Evolutionary conservation across 2,113 vertebrate species (phyloP).

Genomic region (Sminthopsis crassicaudata): DNA sequence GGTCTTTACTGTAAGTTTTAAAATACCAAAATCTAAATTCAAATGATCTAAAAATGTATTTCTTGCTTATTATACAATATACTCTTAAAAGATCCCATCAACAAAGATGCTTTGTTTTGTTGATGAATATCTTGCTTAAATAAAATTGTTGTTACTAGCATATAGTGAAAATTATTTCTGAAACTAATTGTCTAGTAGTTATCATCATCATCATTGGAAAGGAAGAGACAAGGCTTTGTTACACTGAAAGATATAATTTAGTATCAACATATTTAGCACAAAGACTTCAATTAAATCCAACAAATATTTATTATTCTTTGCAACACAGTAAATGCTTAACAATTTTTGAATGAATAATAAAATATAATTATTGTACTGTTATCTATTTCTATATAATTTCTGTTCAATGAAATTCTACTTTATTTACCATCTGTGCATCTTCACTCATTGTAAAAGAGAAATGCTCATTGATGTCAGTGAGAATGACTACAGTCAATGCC

Average conservation of each 20-base stretch:
- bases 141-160: background rate
- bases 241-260: background rate
- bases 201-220: background rate
- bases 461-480: constrained; percentile 32
- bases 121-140: background rate
- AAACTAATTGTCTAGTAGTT: background rate
- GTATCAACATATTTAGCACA: background rate
- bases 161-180: background rate
- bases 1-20: background rate
- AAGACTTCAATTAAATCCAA: background rate
- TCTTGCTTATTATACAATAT: background rate
- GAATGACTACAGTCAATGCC: background rate
- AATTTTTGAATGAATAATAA: background rate
- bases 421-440: background rate
- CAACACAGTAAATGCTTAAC: background rate
- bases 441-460: constrained; percentile 28
- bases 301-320: background rate
- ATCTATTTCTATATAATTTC: constrained; percentile 36
- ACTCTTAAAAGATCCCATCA: background rate
- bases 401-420: constrained; percentile 22
- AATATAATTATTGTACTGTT: background rate
- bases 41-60: background rate
- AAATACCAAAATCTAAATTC: constrained; percentile 1
- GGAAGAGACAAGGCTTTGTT: background rate
- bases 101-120: background rate